These are phyloP conservation scores for Vireo griseus DNA, from an alignment of 2,797 vertebrate genomes.

Conservation along the genomic window DNA sequence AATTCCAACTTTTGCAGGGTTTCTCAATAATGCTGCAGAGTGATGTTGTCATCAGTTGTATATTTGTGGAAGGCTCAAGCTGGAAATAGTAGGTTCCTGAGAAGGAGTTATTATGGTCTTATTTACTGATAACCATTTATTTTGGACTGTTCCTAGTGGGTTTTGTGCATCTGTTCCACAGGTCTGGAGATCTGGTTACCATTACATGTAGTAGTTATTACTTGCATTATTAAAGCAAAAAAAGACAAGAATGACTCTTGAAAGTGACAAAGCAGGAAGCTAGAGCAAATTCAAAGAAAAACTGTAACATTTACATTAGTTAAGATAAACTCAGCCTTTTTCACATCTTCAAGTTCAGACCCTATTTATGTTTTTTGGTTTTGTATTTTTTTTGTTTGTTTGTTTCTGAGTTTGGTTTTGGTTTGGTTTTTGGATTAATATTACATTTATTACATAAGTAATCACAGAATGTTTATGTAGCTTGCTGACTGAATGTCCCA, in stretches of 20 bases:
- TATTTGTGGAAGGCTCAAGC: not conserved
- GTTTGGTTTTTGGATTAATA: not conserved
- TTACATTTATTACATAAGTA: not conserved
- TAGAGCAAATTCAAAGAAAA: not conserved
- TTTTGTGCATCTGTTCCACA: not conserved
- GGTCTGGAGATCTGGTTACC: not conserved
- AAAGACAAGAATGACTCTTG: not conserved
- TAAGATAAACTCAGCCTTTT: not conserved
- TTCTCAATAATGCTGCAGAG: not conserved
- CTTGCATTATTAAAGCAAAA: not conserved
- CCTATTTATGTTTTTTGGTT: not conserved
- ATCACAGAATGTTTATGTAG: not conserved
- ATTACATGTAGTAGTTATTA: not conserved
- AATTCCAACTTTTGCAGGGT: not conserved
- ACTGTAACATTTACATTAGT: not conserved
- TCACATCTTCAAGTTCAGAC: not conserved
- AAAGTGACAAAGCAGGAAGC: not conserved
- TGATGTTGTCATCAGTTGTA: not conserved
- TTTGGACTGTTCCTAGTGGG: not conserved
- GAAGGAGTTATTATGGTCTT: not conserved
- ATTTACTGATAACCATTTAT: not conserved
- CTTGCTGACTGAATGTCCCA: not conserved
- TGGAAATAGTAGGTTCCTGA: not conserved
- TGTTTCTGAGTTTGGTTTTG: not conserved
- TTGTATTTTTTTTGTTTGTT: not conserved